Evolutionary conservation across 2,797 vertebrate genomes (phyloP).

Genomic region (Anguilla anguilla): DNA sequence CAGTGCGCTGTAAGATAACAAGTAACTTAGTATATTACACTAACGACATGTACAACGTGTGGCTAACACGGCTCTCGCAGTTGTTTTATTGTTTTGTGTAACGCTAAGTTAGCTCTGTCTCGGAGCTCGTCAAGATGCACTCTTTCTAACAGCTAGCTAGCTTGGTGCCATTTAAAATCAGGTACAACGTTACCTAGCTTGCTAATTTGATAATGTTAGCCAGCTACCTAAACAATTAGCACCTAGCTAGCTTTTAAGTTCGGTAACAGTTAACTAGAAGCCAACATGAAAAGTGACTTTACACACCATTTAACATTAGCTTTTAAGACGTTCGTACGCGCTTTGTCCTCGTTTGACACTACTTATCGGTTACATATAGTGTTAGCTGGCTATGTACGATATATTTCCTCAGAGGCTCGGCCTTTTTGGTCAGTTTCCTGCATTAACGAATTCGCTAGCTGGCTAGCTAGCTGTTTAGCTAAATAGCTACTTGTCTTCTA

Average conservation of each 20-base stretch:
- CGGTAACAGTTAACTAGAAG: background rate
- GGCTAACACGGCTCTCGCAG: background rate
- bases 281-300: background rate
- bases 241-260: background rate
- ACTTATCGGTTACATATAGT: background rate
- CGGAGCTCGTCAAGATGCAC: background rate
- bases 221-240: background rate
- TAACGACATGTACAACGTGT: background rate
- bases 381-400: background rate
- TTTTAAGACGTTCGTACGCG: background rate
- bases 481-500: slow-evolving; percentile 22
- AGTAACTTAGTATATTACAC: background rate
- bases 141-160: background rate
- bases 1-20: background rate
- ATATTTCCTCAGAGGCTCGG: slow-evolving; percentile 26
- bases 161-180: background rate
- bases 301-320: background rate
- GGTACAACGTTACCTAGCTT: background rate
- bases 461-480: background rate
- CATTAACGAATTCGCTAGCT: slow-evolving; percentile 9
- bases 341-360: slow-evolving; percentile 11
- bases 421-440: slow-evolving; percentile 17
- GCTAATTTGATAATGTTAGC: background rate
- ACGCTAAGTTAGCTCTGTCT: background rate
- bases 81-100: background rate